Evolutionary conservation across 2,888 invertebrate genomes (phyloP).

Genomic region (Microctonus hyperodae): DNA sequence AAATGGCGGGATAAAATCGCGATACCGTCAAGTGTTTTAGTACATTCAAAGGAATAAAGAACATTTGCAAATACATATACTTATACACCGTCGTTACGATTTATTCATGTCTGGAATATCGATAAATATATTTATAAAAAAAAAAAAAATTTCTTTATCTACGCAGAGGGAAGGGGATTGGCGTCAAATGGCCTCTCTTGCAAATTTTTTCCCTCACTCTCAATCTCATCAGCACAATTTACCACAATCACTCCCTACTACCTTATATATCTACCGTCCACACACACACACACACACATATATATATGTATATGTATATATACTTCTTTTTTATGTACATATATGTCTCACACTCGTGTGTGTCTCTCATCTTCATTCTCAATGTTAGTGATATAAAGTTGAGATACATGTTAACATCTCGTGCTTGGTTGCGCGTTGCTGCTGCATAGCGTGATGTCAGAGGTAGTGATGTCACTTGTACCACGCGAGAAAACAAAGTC

Average conservation of each 20-base stretch:
- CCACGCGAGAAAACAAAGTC: constrained; percentile 15
- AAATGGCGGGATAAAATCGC: constrained; percentile 1
- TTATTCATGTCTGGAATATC: constrained; percentile 21
- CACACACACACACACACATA: too few relatives aligned
- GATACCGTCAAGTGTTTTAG: not conserved
- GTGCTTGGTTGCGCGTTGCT: constrained; percentile 21
- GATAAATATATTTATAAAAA: not conserved
- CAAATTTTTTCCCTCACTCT: not conserved
- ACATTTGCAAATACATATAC: not conserved
- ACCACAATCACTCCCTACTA: not conserved
- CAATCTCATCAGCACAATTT: too few relatives aligned
- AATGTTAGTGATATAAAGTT: not conserved
- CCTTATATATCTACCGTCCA: constrained; percentile 12
- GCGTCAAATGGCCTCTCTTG: not conserved
- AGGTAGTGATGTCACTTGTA: constrained; percentile 22
- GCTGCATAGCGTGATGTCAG: constrained; percentile 26
- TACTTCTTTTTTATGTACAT: too few relatives aligned
- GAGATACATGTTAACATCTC: constrained; percentile 33
- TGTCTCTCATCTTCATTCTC: too few relatives aligned
- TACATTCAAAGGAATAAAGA: not conserved
- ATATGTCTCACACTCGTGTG: too few relatives aligned
- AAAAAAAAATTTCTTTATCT: too few relatives aligned
- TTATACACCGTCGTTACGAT: constrained; percentile 2
- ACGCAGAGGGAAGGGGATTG: not conserved
- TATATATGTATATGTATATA: too few relatives aligned